phyloP scores from a whole-genome alignment of 2,113 vertebrate genomes.

The Octodon degus region DNA sequence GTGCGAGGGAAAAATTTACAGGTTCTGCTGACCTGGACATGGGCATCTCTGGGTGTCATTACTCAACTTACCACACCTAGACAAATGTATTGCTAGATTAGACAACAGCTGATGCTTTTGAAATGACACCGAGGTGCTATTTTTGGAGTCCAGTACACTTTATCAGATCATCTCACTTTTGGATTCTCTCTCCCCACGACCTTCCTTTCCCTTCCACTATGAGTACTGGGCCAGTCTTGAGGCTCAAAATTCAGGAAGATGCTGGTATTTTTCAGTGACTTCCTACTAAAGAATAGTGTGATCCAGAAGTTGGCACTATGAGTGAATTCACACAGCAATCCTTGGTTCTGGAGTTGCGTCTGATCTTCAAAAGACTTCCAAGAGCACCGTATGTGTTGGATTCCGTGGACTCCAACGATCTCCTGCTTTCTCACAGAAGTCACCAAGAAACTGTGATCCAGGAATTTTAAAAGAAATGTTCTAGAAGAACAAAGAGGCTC shows the following conservation, averaged over 20 bases:
- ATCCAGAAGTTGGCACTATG: not conserved
- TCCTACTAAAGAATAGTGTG: not conserved
- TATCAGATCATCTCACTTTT: not conserved
- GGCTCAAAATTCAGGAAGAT: not conserved
- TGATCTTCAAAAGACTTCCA: not conserved
- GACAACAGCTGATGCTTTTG: not conserved
- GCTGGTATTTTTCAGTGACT: not conserved
- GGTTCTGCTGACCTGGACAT: not conserved
- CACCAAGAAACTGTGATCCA: conserved; percentile 14
- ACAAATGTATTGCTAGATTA: not conserved
- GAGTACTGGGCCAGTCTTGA: not conserved
- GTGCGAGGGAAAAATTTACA: not conserved
- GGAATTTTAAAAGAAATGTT: conserved; percentile 43
- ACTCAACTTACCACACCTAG: not conserved
- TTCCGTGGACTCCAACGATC: not conserved
- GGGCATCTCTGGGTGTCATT: not conserved
- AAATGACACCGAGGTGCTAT: not conserved
- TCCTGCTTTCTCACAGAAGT: conserved; percentile 6
- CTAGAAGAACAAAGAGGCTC: not conserved
- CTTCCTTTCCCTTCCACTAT: not conserved
- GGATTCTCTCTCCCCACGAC: not conserved
- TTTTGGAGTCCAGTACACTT: not conserved
- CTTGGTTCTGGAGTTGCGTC: not conserved
- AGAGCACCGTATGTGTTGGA: not conserved
- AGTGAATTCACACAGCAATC: not conserved